Evolutionary conservation across 1,140 invertebrate species (phyloP).

Genomic region (Hyphantria cunea): DNA sequence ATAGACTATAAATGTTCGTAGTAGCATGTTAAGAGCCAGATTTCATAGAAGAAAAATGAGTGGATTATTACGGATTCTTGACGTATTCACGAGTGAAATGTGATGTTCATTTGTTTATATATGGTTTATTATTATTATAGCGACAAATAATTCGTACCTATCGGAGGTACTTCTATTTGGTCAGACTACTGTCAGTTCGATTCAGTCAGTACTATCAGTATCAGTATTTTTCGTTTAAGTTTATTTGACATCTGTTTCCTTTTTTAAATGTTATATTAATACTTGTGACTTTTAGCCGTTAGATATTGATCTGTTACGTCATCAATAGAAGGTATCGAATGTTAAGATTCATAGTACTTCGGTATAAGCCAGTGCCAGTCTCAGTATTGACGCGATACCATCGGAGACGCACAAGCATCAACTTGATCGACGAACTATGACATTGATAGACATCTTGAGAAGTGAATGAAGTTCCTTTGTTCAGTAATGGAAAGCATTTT

Average conservation of each 20-base stretch:
- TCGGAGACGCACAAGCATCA: constrained; percentile 15
- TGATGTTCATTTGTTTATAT: too few species aligned
- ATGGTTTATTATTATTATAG: too few species aligned
- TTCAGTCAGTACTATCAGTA: too few species aligned
- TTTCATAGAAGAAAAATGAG: constrained; percentile 20
- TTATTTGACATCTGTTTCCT: too few species aligned
- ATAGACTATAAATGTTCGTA: constrained; percentile 25
- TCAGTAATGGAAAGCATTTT: constrained; percentile 5
- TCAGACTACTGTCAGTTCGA: too few species aligned
- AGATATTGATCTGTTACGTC: constrained; percentile 24
- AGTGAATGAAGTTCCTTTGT: constrained; percentile 6
- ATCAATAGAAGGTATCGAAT: constrained; percentile 24
- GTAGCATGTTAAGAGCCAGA: constrained; percentile 15
- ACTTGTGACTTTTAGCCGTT: neutral
- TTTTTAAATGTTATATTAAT: too few species aligned
- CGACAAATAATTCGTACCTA: too few species aligned
- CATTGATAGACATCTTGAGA: neutral
- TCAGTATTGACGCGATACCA: constrained; percentile 25
- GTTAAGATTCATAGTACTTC: constrained; percentile 25
- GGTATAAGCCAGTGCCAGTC: constrained; percentile 47
- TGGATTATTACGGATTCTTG: neutral
- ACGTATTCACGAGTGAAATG: too few species aligned
- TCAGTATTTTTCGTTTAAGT: too few species aligned
- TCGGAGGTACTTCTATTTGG: too few species aligned
- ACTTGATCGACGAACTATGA: constrained; percentile 24